These are phyloP conservation scores for Thymallus thymallus DNA, from an alignment of 2,113 vertebrate species.

Conservation along the genomic window DNA sequence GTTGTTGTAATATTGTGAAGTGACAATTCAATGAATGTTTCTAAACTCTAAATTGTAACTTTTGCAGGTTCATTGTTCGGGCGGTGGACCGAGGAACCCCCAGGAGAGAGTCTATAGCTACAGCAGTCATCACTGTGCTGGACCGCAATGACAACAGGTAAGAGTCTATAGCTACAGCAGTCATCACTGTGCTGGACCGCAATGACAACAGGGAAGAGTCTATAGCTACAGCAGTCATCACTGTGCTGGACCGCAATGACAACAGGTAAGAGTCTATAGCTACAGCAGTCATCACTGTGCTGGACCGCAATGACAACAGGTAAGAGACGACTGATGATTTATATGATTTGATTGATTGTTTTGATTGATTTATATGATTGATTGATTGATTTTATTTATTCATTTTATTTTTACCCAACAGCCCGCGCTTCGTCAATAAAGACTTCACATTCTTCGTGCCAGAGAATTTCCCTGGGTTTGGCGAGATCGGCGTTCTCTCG, in stretches of 20 bases:
- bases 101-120: slow-evolving; percentile 87
- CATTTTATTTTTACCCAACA: slow-evolving; percentile 36
- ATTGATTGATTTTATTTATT: too few species aligned
- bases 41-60: too few species aligned
- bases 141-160: slow-evolving; percentile 92
- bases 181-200: slow-evolving; percentile 88
- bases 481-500: slow-evolving; percentile 94
- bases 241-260: slow-evolving; percentile 93
- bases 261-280: slow-evolving; percentile 90
- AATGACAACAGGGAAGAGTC: slow-evolving; percentile 95
- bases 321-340: too few species aligned
- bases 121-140: slow-evolving; percentile 84
- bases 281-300: slow-evolving; percentile 85
- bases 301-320: slow-evolving; percentile 93
- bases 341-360: too few species aligned
- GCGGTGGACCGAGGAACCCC: slow-evolving; percentile 89
- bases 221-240: slow-evolving; percentile 86
- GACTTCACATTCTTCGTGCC: slow-evolving; percentile 98
- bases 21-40: too few species aligned
- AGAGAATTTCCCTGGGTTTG: slow-evolving; percentile 95
- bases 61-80: slow-evolving; percentile 82
- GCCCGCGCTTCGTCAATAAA: slow-evolving; percentile 95
- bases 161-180: slow-evolving; percentile 84
- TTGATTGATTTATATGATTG: too few species aligned
- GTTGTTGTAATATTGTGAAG: too few species aligned